phyloP scores from a whole-genome alignment of 2,113 vertebrate species.

The Astur gentilis region DNA sequence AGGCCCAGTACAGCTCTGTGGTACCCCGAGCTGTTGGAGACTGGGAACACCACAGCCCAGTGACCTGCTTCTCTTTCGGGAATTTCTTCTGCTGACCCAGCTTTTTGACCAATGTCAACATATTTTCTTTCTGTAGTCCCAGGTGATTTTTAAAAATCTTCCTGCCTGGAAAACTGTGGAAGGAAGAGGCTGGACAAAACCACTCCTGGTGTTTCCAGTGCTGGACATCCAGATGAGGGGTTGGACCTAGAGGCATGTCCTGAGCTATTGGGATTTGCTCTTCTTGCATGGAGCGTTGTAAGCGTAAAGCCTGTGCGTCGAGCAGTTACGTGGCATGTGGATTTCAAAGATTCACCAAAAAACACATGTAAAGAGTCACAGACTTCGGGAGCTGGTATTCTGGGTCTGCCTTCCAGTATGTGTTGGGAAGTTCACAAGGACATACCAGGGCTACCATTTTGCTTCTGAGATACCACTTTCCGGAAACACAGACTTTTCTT shows the following conservation, averaged over 20 bases:
- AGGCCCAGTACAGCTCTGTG: background rate
- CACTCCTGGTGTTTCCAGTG: background rate
- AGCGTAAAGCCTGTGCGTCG: background rate
- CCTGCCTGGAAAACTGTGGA: background rate
- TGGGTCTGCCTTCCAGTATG: background rate
- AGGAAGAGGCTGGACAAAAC: background rate
- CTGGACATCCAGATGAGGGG: background rate
- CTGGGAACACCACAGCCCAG: background rate
- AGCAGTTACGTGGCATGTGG: accelerated
- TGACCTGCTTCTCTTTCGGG: background rate
- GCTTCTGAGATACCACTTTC: background rate
- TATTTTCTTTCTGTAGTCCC: background rate
- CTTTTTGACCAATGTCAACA: background rate
- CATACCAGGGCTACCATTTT: background rate
- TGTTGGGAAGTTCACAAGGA: background rate
- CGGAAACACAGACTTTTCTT: background rate
- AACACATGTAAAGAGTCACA: background rate
- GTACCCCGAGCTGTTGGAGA: background rate
- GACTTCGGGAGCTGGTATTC: background rate
- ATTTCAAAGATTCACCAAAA: background rate
- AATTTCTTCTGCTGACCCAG: background rate
- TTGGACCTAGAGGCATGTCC: background rate
- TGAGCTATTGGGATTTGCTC: background rate
- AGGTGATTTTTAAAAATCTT: background rate
- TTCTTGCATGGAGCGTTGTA: background rate